Percentiles rank a stretch among this genome's conserved stretches.
Evolutionary conservation across 2,888 invertebrate genomes (phyloP).

Genomic region (Dasypogon diadema): DNA sequence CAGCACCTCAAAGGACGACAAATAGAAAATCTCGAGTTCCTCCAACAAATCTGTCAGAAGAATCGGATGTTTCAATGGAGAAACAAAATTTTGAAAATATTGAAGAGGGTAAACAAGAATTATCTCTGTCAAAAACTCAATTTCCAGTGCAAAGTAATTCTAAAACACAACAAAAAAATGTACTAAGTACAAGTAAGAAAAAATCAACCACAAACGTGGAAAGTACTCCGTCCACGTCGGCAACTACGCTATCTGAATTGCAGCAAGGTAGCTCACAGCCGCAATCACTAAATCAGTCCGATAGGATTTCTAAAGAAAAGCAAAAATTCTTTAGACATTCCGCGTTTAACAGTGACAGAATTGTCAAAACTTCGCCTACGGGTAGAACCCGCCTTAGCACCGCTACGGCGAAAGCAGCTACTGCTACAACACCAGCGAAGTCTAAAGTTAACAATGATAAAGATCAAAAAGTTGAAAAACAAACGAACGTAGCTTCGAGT

Average conservation of each 20-base stretch:
- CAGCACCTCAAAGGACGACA: conserved; percentile 51
- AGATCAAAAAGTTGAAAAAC: conserved; percentile 11
- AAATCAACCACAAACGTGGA: conserved; percentile 43
- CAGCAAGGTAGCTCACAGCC: conserved; percentile 19
- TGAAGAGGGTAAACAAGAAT: conserved; percentile 51
- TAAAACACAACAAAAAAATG: conserved; percentile 31
- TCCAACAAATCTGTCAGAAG: conserved; percentile 57
- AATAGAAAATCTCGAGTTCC: conserved; percentile 54
- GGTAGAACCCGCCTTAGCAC: conserved; percentile 33
- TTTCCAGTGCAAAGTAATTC: conserved; percentile 34
- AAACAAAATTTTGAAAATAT: conserved; percentile 31
- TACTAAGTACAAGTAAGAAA: conserved; percentile 49
- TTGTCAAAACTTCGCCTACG: conserved; percentile 57
- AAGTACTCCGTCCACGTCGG: conserved; percentile 49
- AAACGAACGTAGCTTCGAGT: background rate
- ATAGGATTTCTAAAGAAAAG: conserved; percentile 87
- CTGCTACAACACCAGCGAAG: conserved; percentile 18
- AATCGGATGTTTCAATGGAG: conserved; percentile 52
- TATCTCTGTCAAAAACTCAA: conserved; percentile 52
- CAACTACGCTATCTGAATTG: background rate
- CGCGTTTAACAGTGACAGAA: conserved; percentile 76
- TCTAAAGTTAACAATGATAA: conserved; percentile 26
- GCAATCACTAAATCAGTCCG: conserved; percentile 72
- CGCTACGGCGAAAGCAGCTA: background rate
- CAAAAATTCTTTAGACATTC: conserved; percentile 88